Evolutionary conservation across 2,888 invertebrate species (phyloP).

Genomic region (Melieria omissa): DNA sequence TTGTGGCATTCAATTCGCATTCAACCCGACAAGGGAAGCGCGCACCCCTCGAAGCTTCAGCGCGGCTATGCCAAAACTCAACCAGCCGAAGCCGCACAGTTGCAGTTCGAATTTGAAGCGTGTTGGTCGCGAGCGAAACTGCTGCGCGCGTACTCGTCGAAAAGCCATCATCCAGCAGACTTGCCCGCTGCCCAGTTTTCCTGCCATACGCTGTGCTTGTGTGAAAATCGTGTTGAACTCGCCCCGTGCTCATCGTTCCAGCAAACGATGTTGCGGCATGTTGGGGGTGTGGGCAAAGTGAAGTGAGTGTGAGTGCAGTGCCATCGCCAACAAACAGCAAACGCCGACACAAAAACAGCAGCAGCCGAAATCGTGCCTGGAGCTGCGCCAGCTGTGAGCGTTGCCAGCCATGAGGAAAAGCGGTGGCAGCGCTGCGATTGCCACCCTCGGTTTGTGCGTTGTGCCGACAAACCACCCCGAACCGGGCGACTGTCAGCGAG

Average conservation of each 20-base stretch:
- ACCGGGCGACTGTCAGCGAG: too few species aligned
- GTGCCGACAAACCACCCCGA: neutral
- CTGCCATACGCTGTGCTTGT: conserved; percentile 2
- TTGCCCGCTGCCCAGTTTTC: neutral
- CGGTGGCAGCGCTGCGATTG: neutral
- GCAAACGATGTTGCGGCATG: neutral
- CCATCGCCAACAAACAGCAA: neutral
- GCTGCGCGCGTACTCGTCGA: neutral
- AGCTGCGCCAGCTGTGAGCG: neutral
- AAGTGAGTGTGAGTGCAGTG: neutral
- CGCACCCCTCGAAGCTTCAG: too few species aligned
- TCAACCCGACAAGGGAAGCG: neutral
- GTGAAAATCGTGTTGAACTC: conserved; percentile 11
- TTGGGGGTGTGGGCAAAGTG: neutral
- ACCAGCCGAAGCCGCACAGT: conserved; percentile 24
- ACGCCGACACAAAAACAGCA: too few species aligned
- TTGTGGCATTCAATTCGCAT: conserved; percentile 26
- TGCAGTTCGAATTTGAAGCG: conserved; percentile 38
- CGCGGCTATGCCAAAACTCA: too few species aligned
- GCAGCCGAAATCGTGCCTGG: neutral
- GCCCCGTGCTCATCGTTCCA: neutral
- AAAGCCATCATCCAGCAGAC: too few species aligned
- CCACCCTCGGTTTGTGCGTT: neutral
- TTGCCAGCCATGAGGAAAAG: neutral
- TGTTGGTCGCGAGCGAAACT: conserved; percentile 29